Percentiles rank a stretch among this genome's conserved stretches.
Conservation (phyloP, 2,888 invertebrate species). For the Cheilosia variabilis region DNA sequence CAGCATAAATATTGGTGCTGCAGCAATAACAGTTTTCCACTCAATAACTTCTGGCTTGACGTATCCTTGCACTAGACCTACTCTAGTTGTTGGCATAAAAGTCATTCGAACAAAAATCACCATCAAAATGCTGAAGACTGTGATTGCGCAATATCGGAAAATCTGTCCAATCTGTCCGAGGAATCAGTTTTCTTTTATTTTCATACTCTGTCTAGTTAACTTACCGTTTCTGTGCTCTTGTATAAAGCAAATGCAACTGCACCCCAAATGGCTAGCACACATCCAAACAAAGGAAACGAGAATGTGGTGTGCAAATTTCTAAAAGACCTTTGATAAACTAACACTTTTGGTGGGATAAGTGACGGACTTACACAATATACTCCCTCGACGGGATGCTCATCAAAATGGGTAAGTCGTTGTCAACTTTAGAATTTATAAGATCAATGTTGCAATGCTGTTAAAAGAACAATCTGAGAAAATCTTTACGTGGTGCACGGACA, state of each 20-base stretch:
- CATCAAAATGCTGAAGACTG: conserved; percentile 68
- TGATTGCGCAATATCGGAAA: conserved; percentile 77
- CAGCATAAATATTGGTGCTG: conserved; percentile 23
- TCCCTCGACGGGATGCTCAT: conserved; percentile 38
- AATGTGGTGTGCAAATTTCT: conserved; percentile 31
- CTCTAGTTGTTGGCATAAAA: conserved; percentile 24
- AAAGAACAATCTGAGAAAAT: not conserved
- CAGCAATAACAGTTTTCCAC: conserved; percentile 14
- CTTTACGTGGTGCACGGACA: conserved; percentile 31
- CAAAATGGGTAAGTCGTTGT: not conserved
- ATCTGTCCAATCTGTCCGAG: conserved; percentile 79
- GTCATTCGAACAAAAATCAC: conserved; percentile 44
- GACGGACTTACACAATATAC: conserved; percentile 46
- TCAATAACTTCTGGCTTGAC: not conserved
- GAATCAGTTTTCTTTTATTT: too few species aligned
- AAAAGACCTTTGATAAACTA: not conserved
- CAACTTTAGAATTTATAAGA: too few species aligned
- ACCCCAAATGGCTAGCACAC: conserved; percentile 35
- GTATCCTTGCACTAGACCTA: not conserved
- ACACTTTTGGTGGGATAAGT: not conserved
- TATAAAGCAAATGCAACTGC: conserved; percentile 7
- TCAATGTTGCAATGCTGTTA: conserved; percentile 26
- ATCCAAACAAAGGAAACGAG: conserved; percentile 38
- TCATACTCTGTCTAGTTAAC: not conserved
- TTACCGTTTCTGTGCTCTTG: conserved; percentile 35